Evolutionary conservation across 2,888 invertebrate genomes (phyloP).

Genomic region (Zele albiditarsus): DNA sequence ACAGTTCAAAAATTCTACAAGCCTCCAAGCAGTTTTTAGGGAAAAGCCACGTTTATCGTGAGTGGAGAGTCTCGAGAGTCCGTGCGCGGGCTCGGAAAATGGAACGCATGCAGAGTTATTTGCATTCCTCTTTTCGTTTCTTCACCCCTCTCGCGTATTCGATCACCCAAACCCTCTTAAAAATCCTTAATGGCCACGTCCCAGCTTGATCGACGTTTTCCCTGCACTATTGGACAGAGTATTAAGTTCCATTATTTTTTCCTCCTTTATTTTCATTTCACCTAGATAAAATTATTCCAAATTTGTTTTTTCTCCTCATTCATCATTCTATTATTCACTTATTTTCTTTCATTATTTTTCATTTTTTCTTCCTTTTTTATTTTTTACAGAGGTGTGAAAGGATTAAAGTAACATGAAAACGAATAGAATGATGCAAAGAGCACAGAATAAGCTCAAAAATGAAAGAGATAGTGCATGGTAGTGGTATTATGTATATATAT

Average conservation of each 20-base stretch:
- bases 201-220: slow-evolving; percentile 25
- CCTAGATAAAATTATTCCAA: slow-evolving; percentile 18
- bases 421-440: not conserved
- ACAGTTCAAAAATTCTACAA: slow-evolving; percentile 40
- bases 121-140: slow-evolving; percentile 36
- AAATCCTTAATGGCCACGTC: slow-evolving; percentile 47
- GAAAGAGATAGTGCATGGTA: not conserved
- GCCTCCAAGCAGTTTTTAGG: slow-evolving; percentile 30
- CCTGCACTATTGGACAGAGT: not conserved
- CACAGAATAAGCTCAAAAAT: not conserved
- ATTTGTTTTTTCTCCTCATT: slow-evolving; percentile 20
- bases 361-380: slow-evolving; percentile 6
- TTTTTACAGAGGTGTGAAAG: slow-evolving; percentile 12
- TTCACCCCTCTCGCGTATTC: not conserved
- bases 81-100: slow-evolving; percentile 40
- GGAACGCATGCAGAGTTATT: slow-evolving; percentile 45
- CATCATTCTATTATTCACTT: slow-evolving; percentile 7
- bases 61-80: slow-evolving; percentile 25
- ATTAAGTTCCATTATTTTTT: slow-evolving; percentile 12
- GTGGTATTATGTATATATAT: not conserved
- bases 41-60: slow-evolving; percentile 23
- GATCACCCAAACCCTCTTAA: slow-evolving; percentile 5
- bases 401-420: slow-evolving; percentile 3
- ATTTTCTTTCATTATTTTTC: not conserved
- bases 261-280: slow-evolving; percentile 5